A percentile compares a stretch with the other conserved stretches of the same genome.
These are phyloP conservation scores for Callimorpha dominula DNA, from an alignment of 2,888 invertebrate species.

Conservation along the genomic window DNA sequence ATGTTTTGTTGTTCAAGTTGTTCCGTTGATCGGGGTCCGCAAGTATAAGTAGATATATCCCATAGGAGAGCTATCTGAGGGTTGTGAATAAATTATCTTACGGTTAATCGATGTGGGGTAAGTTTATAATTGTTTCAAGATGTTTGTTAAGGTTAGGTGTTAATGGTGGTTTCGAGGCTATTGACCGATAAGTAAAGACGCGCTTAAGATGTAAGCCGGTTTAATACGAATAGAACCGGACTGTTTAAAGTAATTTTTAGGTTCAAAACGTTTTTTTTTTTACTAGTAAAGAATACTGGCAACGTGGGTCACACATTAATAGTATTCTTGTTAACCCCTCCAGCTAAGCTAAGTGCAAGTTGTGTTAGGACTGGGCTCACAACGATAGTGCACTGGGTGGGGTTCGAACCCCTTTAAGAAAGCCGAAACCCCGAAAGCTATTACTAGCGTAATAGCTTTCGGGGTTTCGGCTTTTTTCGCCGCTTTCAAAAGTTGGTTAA, in stretches of 20 bases:
- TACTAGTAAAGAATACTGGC: too few species aligned
- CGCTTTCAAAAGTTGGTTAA: too few species aligned
- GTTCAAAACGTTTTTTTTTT: not conserved
- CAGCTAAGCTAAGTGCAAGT: too few species aligned
- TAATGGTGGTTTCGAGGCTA: not conserved
- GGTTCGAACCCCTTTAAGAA: too few species aligned
- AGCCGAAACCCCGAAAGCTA: too few species aligned
- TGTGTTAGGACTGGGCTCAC: too few species aligned
- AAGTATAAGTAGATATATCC: conserved; percentile 63
- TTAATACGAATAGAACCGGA: not conserved
- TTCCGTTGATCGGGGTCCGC: conserved; percentile 67
- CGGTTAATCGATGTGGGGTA: conserved; percentile 63
- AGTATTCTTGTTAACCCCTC: too few species aligned
- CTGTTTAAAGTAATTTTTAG: not conserved
- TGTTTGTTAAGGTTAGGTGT: conserved; percentile 5
- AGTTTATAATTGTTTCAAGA: conserved; percentile 57
- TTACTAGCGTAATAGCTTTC: too few species aligned
- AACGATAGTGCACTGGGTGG: too few species aligned
- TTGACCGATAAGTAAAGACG: not conserved
- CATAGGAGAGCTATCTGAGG: conserved; percentile 63
- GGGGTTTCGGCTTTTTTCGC: too few species aligned
- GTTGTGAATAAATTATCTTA: conserved; percentile 74
- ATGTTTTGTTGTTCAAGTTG: conserved; percentile 52
- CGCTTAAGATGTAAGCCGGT: not conserved
- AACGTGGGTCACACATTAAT: too few species aligned